Evolutionary conservation across 2,113 vertebrate genomes (phyloP), one percentile per base, ranked within the genome.

Genomic region (Prinia subflava): DNA sequence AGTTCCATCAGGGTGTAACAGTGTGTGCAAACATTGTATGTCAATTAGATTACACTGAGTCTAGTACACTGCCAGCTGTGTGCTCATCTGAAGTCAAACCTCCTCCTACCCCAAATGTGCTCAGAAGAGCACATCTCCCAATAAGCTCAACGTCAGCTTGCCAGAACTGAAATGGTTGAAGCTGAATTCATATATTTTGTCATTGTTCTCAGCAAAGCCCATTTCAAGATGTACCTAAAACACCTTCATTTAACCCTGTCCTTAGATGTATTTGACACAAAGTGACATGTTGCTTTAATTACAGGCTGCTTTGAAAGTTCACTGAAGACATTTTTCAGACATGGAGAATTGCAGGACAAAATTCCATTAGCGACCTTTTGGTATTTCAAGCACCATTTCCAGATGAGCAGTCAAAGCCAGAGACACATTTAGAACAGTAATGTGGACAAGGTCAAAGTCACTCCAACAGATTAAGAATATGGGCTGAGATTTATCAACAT

Each of bases 361-460:
- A 95, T 59, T 92, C 91, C 91, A 93, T 83, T 90, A 95, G 90
- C 0, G 18, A 94, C 76, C 92, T 94, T 90, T 93, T 19, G 80
- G 50, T 57, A 92, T 62, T 77, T 69, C 39, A 77, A 88, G 76
- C 50, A 90, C 47, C 56, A 63, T 92, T 93, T 96, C 68, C 86
- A 96, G 64, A 92, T 35, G 83, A 80, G 50, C 63, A 88, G 59
- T 85, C 70, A 88, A 77, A 92, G 83, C 41, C 84, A 91, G 53
- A 82, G 53, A 87, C 70, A 83, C 44, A 83, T 88, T 94, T 55
- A 83, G 39, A 90, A 92, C 86, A 92, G 52, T 37, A 81, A 77
- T 10, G 30, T 39, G 33, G 30, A 27, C 75, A 86, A 89, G 79
- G 71, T 81, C 89, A 95, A 62, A 93, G 70, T 10, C 89, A 70